Base-by-base conservation (phyloP, 2,888 invertebrate genomes). In the Apoderus coryli region DNA sequence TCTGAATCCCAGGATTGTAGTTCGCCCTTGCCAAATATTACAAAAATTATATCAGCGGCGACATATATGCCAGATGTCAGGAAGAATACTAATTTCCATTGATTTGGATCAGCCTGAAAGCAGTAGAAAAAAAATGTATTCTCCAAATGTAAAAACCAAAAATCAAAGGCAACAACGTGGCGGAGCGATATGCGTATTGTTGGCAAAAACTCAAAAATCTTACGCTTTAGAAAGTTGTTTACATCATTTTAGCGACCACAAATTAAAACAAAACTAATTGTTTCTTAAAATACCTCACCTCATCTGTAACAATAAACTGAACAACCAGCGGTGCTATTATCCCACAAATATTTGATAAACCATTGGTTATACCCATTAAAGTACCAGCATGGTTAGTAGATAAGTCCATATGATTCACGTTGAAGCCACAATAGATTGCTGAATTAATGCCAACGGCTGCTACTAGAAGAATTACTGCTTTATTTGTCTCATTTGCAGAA, bases 341-440 rank as follows among this genome's bases (percentile, higher is more conserved):
- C 32, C 82, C 79, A 57, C 77, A 76, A n/a, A 82, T 60, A 46
- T 80, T 82, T 0, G 79, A 76, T 10, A 69, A 59, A 5, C 76
- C 75, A 51, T 86, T 86, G 2, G 82, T 82, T 43, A 86, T 72
- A 4, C 85, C 85, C 80, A 86, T 82, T 41, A 86, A 56, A 0
- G 76, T 74, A 16, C 85, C 85, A 3, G 85, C 78, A 52, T 76
- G 80, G 52, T 81, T 81, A 1, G 85, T 84, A 3, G 85, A 77
- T 29, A 88, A 60, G 57, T 86, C 86, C 39, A 86, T 78, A 49
- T 85, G 85, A 42, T 84, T 85, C 12, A 72, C 66, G 64, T 73
- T 68, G 49, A 74, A 80, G 4, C 84, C 84, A 31, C 76, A 71
- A 42, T 75, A 81, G 29, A 75, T 70, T 2, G 75, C 74, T 0